Base-by-base conservation (phyloP, 2,888 invertebrate genomes). In the Nomada ruficornis region DNA sequence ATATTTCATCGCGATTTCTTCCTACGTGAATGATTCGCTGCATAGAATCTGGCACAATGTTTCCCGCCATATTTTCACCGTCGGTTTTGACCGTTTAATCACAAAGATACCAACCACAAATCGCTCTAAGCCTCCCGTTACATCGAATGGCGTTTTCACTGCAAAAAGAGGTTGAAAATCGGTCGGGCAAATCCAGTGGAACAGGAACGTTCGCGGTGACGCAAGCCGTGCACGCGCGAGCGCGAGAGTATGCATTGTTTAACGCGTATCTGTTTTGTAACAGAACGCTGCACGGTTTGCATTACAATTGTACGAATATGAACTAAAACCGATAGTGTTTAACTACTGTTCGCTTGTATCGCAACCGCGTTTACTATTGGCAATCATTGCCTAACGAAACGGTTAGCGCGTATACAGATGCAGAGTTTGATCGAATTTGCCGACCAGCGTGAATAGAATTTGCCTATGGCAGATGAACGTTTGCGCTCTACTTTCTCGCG, bases 371-470 rank as follows among this genome's bases (percentile, higher is more conserved):
- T 76, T 77, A 65, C 77, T 70, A 63, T 67, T 55, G 78, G 70
- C 73, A 83, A 87, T 87, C 79, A 72, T 81, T 85, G 77, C 68
- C 72, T 65, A 73, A 80, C 85, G 77, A 75, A 85, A 84, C 77
- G 78, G 70, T 68, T 70, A 55, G 70, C 54, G 59, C n/a, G 42
- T 68, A 57, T 59, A 62, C 26, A 26, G 18, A 15, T 4, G 29
- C 57, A 44, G 44, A 73, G 62, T 42, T 59, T 15, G 54, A 72
- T 69, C 68, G 65, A 84, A 86, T 84, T 79, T 79, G 70, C 62
- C 63, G 72, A 67, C 23, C 67, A 18, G n/a, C 60, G 54, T 20
- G 26, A 44, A 42, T 50, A 42, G 26, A 75, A 82, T 62, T 72
- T 55, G 44, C 63, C 59, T 23, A 26, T n/a, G 11, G 10, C 50